Conservation (phyloP, 2,797 vertebrate species). For the Anabacerthia variegaticeps region DNA sequence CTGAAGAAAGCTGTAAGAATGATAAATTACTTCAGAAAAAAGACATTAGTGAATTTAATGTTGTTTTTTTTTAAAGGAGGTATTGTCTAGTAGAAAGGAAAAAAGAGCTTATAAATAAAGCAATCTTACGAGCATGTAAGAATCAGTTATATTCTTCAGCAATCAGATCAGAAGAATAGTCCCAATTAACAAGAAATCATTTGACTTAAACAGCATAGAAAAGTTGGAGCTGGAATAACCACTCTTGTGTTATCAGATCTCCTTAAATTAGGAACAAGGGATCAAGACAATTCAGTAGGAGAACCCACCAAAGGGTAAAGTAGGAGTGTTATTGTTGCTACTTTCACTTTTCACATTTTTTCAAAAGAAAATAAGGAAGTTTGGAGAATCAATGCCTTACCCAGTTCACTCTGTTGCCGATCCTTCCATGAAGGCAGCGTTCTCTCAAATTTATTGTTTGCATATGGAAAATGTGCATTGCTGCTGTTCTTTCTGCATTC, state of each 20-base stretch:
- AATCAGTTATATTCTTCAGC: background rate
- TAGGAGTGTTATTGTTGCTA: background rate
- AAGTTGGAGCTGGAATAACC: background rate
- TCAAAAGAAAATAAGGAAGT: background rate
- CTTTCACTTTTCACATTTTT: background rate
- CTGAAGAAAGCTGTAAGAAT: background rate
- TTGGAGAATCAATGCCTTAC: background rate
- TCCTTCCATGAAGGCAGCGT: background rate
- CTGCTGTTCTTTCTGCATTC: background rate
- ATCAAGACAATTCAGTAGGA: background rate
- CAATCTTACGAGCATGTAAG: background rate
- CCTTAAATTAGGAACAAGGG: background rate
- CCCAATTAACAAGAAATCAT: background rate
- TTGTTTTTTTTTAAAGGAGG: background rate
- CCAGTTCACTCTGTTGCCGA: background rate
- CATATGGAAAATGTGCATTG: background rate
- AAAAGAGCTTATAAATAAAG: background rate
- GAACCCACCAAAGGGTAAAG: background rate
- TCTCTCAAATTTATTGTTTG: background rate
- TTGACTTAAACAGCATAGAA: background rate
- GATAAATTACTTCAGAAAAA: background rate
- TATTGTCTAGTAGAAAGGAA: background rate
- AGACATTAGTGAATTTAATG: background rate
- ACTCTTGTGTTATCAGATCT: background rate
- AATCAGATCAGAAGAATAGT: background rate